phyloP scores from a whole-genome alignment of 2,113 vertebrate genomes.

The Cyphomyrus plagiostoma region DNA sequence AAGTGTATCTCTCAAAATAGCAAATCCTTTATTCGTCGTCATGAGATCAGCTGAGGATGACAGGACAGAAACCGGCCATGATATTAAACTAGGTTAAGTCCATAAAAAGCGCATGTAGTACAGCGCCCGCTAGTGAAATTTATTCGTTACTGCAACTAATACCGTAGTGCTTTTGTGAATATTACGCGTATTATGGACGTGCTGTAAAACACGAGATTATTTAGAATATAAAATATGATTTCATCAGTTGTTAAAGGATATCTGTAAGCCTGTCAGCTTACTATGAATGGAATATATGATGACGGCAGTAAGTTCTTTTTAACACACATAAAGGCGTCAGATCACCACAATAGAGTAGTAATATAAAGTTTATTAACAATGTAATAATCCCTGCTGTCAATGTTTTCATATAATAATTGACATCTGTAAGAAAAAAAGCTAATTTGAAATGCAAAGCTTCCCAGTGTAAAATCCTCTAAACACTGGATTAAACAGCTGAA shows the following conservation, averaged over 20 bases:
- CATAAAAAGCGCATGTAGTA: background rate
- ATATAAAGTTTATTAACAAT: conserved; percentile 22
- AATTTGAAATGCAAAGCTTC: conserved; percentile 1
- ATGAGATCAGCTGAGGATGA: conserved; percentile 1
- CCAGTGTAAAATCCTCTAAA: background rate
- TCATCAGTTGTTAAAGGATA: background rate
- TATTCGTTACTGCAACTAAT: background rate
- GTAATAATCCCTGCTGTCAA: conserved; percentile 9
- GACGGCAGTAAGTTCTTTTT: background rate
- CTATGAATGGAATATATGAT: background rate
- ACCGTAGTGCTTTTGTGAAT: background rate
- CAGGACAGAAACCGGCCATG: background rate
- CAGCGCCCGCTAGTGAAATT: background rate
- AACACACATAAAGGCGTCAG: background rate
- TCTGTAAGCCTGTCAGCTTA: background rate
- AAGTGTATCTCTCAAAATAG: background rate
- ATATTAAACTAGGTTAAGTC: background rate
- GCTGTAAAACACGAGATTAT: background rate
- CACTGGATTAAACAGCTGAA: background rate
- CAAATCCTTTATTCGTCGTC: background rate
- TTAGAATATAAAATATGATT: background rate
- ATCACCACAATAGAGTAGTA: background rate
- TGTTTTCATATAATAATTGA: background rate
- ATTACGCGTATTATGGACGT: background rate
- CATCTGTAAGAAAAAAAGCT: background rate